Evolutionary conservation across 2,888 invertebrate species (phyloP).

Genomic region (Andrena trimmerana): DNA sequence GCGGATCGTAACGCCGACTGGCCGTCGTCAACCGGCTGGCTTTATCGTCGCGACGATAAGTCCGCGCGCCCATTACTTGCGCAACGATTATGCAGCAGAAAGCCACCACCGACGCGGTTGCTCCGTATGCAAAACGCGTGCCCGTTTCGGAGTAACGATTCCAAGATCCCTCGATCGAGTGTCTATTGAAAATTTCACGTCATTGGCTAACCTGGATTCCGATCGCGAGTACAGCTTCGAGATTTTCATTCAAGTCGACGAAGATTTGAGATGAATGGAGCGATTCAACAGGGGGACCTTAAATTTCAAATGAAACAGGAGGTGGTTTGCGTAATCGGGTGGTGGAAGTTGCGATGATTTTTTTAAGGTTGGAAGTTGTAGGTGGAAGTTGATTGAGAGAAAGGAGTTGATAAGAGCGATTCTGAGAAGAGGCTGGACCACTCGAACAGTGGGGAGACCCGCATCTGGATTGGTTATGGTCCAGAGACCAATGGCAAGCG

Average conservation of each 20-base stretch:
- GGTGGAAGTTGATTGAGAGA: not conserved
- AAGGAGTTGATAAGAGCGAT: conserved; percentile 29
- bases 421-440: conserved; percentile 77
- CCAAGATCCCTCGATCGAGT: not conserved
- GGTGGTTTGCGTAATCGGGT: not conserved
- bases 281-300: not conserved
- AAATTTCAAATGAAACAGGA: not conserved
- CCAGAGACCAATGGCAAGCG: conserved; percentile 77
- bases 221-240: not conserved
- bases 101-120: conserved; percentile 34
- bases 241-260: not conserved
- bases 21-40: conserved; percentile 40
- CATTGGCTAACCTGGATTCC: not conserved
- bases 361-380: no score
- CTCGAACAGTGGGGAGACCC: conserved; percentile 75
- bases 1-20: conserved; percentile 1
- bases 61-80: conserved; percentile 67
- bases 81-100: conserved; percentile 70
- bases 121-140: conserved; percentile 62
- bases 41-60: conserved; percentile 76
- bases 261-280: not conserved
- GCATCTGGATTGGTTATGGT: conserved; percentile 75
- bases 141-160: conserved; percentile 22
- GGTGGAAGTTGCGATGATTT: not conserved
- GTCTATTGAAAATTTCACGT: not conserved